Conservation (phyloP, 1,140 invertebrate genomes). For the Zaprionus nigranus region DNA sequence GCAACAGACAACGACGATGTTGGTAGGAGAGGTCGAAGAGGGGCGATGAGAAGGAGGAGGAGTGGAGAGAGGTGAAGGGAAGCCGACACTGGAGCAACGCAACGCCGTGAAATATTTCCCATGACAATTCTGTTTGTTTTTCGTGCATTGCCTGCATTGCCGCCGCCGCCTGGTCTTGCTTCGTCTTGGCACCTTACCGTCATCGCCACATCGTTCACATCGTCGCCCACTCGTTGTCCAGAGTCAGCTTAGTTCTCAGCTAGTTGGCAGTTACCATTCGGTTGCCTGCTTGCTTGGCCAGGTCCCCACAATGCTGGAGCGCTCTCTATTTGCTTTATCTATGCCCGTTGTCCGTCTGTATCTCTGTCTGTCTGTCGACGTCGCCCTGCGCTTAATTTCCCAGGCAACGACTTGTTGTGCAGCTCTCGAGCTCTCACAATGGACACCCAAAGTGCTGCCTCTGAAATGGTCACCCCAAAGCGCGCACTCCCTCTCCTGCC, state of each 20-base stretch:
- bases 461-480: constrained; percentile 29
- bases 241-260: constrained; percentile 24
- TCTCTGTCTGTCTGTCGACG: constrained; percentile 19
- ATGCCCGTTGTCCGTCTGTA: constrained; percentile 40
- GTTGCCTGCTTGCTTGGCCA: constrained; percentile 15
- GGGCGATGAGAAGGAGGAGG: background rate
- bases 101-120: constrained; percentile 75
- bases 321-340: constrained; percentile 75
- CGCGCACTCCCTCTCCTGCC: background rate
- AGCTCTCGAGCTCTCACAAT: constrained; percentile 48
- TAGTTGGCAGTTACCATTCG: constrained; percentile 23
- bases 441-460: constrained; percentile 22
- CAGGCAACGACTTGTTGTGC: constrained; percentile 44
- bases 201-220: constrained; percentile 35
- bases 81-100: constrained; percentile 43
- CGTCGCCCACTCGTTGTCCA: constrained; percentile 66
- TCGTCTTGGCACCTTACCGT: constrained; percentile 60
- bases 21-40: constrained; percentile 2
- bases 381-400: constrained; percentile 55
- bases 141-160: constrained; percentile 72
- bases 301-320: no score
- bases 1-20: constrained; percentile 34
- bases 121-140: constrained; percentile 82
- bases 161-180: constrained; percentile 21
- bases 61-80: background rate